Conservation (phyloP, 92 coral and sea anemone genomes). For the Anthopleura xanthogrammica region DNA sequence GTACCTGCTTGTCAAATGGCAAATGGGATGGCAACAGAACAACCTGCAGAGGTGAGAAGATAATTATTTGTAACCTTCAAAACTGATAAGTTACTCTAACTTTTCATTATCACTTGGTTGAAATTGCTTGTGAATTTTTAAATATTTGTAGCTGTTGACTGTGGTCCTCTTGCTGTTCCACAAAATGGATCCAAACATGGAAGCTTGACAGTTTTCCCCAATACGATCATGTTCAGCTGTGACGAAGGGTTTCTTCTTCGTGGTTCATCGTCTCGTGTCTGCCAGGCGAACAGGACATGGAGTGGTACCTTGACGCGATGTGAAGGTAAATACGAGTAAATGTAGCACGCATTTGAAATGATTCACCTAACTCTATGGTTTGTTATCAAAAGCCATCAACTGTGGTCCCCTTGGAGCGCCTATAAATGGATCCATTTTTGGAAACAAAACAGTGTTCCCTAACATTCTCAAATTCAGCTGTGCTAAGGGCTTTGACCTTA, state of each 20-base stretch:
- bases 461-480: constrained; percentile 28
- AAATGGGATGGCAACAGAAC: constrained; percentile 58
- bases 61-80: no score
- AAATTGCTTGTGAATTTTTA: no score
- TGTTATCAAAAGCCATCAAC: neutral
- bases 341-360: neutral
- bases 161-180: constrained; percentile 53
- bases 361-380: neutral
- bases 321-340: constrained; percentile 2
- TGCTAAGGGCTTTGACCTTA: constrained; percentile 34
- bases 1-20: constrained; percentile 58
- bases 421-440: constrained; percentile 29
- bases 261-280: constrained; percentile 26
- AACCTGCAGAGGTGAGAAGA: no score
- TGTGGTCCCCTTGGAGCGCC: constrained; percentile 48
- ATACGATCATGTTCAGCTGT: constrained; percentile 11
- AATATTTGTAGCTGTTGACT: constrained; percentile 41
- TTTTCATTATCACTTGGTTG: no score
- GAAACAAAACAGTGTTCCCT: constrained; percentile 24
- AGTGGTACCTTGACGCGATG: constrained; percentile 36
- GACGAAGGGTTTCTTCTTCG: constrained; percentile 37
- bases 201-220: constrained; percentile 11
- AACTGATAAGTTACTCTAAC: no score
- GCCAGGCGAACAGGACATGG: constrained; percentile 40
- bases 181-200: constrained; percentile 4